phyloP scores from a whole-genome alignment of 1,140 invertebrate species.

The Trichomalopsis sarcophagae region DNA sequence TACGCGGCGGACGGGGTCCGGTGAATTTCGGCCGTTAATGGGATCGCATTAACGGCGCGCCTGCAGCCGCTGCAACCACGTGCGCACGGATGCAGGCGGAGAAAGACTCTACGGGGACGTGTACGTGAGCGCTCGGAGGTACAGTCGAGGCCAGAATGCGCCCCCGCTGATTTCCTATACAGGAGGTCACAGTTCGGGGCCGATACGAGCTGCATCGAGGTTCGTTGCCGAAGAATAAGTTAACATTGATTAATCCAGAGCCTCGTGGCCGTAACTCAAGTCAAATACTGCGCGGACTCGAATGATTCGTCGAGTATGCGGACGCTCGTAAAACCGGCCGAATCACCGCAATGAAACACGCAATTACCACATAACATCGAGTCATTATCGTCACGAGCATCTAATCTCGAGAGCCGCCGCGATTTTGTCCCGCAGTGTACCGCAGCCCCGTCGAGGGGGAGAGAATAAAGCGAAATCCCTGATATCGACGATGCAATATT shows the following conservation, averaged over 20 bases:
- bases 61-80: background rate
- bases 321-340: background rate
- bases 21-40: background rate
- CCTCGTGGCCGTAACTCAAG: background rate
- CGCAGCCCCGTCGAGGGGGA: background rate
- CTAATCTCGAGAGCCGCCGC: background rate
- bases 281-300: background rate
- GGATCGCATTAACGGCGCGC: conserved; percentile 9
- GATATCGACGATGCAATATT: conserved; percentile 55
- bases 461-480: conserved; percentile 44
- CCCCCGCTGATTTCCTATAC: background rate
- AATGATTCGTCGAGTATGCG: background rate
- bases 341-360: background rate
- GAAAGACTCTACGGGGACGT: background rate
- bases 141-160: background rate
- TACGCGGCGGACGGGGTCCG: background rate
- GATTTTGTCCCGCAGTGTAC: background rate
- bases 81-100: conserved; percentile 1
- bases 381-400: background rate
- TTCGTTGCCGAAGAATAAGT: no score
- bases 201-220: no score
- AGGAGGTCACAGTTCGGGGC: background rate
- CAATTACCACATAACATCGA: background rate
- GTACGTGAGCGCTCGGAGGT: background rate
- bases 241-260: background rate